phyloP scores from a whole-genome alignment of 2,113 vertebrate species.

The Talpa occidentalis region DNA sequence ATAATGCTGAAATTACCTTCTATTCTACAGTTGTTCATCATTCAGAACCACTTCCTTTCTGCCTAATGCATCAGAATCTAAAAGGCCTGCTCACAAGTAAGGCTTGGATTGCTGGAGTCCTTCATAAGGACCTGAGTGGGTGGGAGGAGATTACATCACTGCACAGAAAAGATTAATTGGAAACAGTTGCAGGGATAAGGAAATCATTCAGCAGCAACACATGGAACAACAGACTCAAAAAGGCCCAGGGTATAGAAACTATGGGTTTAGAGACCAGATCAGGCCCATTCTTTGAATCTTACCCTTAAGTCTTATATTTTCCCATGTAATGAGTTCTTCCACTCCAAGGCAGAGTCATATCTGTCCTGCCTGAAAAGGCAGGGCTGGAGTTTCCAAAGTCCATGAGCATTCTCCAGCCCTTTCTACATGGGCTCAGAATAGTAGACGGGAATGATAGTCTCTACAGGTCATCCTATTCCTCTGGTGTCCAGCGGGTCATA shows the following conservation, averaged over 20 bases:
- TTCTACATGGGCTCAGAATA: neutral
- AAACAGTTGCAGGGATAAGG: neutral
- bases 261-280: neutral
- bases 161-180: neutral
- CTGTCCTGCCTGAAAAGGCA: neutral
- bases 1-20: neutral
- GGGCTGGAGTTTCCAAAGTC: neutral
- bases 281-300: neutral
- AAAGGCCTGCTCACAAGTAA: neutral
- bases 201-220: neutral
- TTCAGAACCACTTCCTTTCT: neutral
- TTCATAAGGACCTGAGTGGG: neutral
- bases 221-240: neutral
- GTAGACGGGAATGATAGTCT: neutral
- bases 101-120: neutral
- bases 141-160: neutral
- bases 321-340: neutral
- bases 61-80: neutral
- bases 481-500: neutral
- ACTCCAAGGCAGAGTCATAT: neutral
- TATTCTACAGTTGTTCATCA: neutral
- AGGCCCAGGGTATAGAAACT: neutral
- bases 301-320: neutral
- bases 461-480: neutral
- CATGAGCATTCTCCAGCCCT: too few relatives aligned